These are phyloP conservation scores for Drosophila nannoptera DNA, from an alignment of 1,140 invertebrate genomes.

Conservation along the genomic window DNA sequence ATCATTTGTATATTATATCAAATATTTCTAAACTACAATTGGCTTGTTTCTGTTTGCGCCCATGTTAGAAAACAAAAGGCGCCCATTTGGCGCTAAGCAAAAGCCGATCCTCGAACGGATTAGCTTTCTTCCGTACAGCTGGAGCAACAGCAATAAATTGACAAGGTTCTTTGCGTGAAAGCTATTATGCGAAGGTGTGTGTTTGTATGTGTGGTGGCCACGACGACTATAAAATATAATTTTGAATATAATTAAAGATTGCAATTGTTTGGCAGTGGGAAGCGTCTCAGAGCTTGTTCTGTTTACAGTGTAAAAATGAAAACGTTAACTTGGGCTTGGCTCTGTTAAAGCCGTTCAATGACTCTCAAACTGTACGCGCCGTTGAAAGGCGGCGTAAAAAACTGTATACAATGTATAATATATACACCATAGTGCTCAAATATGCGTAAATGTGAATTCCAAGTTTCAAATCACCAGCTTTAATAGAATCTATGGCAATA, in stretches of 20 bases:
- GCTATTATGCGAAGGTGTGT: slow-evolving; percentile 68
- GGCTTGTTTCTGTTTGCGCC: background rate
- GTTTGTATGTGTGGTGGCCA: slow-evolving; percentile 13
- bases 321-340: background rate
- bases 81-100: slow-evolving; percentile 35
- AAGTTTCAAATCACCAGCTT: background rate
- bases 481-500: background rate
- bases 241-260: background rate
- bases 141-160: slow-evolving; percentile 19
- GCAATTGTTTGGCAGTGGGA: too few relatives aligned
- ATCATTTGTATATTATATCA: background rate
- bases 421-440: background rate
- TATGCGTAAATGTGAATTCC: background rate
- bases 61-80: slow-evolving; percentile 35
- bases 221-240: background rate
- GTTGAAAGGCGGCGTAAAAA: background rate
- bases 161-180: slow-evolving; percentile 59
- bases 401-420: background rate
- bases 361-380: background rate
- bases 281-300: background rate
- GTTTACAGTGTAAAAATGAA: background rate
- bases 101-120: slow-evolving; percentile 26
- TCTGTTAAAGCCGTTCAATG: background rate
- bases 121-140: background rate
- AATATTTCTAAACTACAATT: slow-evolving; percentile 9